Percentiles rank a stretch among this genome's conserved stretches.
These are phyloP conservation scores for Metellina segmentata DNA, from an alignment of 2,888 invertebrate species.

Conservation along the genomic window DNA sequence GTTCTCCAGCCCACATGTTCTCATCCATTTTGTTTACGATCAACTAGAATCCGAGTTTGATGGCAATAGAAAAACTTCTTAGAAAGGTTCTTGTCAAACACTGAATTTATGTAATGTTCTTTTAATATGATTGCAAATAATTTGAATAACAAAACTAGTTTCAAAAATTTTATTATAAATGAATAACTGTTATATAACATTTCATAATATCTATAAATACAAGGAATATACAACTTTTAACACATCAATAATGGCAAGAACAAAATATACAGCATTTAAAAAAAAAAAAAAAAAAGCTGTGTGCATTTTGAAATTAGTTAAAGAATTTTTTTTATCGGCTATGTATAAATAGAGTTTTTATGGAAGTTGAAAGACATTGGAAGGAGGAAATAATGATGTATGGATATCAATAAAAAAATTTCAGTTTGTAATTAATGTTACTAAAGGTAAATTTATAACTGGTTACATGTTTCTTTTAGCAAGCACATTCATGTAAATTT, in stretches of 20 bases:
- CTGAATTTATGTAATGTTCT: too few relatives aligned
- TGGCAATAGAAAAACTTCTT: too few relatives aligned
- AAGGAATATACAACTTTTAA: constrained; percentile 51
- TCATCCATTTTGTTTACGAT: too few relatives aligned
- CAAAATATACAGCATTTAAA: constrained; percentile 12
- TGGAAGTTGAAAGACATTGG: background rate
- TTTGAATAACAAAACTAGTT: constrained; percentile 1
- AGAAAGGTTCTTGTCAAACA: too few relatives aligned
- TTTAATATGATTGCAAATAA: too few relatives aligned
- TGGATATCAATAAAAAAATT: too few relatives aligned
- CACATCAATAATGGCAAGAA: constrained; percentile 37
- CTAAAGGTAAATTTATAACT: too few relatives aligned
- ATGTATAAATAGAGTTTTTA: background rate
- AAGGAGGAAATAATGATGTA: background rate
- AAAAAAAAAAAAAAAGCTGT: background rate
- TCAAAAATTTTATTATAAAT: constrained; percentile 47
- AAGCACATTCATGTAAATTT: too few relatives aligned
- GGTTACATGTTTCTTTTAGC: too few relatives aligned
- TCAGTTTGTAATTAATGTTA: too few relatives aligned
- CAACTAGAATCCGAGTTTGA: too few relatives aligned
- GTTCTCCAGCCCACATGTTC: too few relatives aligned
- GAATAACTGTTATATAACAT: constrained; percentile 35
- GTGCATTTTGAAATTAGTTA: background rate
- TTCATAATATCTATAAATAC: constrained; percentile 36
- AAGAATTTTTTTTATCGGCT: background rate